A percentile compares a stretch with the other conserved stretches of the same genome.
Conservation (phyloP, 1,140 invertebrate genomes). For the Lutraria rhynchaena region DNA sequence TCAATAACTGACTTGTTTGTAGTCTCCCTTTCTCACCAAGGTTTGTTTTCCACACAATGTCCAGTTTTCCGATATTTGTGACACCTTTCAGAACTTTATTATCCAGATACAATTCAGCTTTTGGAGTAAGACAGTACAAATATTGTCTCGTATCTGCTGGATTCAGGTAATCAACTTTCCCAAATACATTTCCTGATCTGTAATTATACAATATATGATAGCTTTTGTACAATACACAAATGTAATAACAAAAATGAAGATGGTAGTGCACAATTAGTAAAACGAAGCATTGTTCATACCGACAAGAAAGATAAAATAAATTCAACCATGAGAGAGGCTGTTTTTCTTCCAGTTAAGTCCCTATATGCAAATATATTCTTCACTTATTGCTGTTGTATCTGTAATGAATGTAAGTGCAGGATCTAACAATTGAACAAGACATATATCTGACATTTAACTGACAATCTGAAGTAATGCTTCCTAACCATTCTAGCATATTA, state of each 20-base stretch:
- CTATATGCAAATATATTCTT: too few species aligned
- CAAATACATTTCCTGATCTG: slow-evolving; percentile 89
- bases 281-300: too few species aligned
- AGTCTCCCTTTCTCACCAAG: slow-evolving; percentile 96
- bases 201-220: slow-evolving; percentile 33
- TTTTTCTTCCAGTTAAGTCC: too few species aligned
- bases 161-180: slow-evolving; percentile 90
- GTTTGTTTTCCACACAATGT: slow-evolving; percentile 98
- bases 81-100: slow-evolving; percentile 89
- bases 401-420: too few species aligned
- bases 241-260: background rate
- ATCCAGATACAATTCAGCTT: slow-evolving; percentile 88
- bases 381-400: too few species aligned
- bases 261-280: background rate
- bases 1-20: slow-evolving; percentile 96
- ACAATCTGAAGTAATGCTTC: too few species aligned
- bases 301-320: too few species aligned
- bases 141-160: slow-evolving; percentile 90
- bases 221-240: background rate
- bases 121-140: slow-evolving; percentile 94
- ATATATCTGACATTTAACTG: too few species aligned
- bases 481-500: too few species aligned
- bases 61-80: slow-evolving; percentile 97
- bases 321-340: too few species aligned
- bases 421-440: too few species aligned